Percentiles rank a stretch among this genome's conserved stretches.
Evolutionary conservation across 2,888 invertebrate genomes (phyloP).

Genomic region (Pristionchus arcanus): DNA sequence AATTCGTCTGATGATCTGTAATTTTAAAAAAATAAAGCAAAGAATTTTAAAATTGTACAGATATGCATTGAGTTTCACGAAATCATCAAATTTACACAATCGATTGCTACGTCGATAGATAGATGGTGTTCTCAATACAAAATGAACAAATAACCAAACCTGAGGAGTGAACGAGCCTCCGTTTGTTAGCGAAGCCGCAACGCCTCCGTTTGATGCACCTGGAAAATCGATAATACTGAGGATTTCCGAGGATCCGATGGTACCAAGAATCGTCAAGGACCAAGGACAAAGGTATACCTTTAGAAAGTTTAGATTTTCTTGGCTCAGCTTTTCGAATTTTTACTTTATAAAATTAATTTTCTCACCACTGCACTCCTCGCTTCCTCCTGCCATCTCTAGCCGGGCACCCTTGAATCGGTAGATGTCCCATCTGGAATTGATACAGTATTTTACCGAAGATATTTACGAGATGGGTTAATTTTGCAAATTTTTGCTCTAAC

Average conservation of each 20-base stretch:
- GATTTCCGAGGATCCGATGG: too few relatives aligned
- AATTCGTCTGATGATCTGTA: not conserved
- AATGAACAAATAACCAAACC: not conserved
- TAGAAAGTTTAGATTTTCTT: too few relatives aligned
- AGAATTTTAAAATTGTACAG: not conserved
- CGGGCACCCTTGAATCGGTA: constrained; percentile 61
- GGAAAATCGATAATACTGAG: not conserved
- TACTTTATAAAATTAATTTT: not conserved
- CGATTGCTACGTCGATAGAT: too few relatives aligned
- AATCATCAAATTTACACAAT: not conserved
- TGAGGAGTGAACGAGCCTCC: constrained; percentile 43
- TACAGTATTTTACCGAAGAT: too few relatives aligned
- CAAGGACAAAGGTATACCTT: too few relatives aligned
- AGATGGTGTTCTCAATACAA: too few relatives aligned
- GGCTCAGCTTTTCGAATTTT: too few relatives aligned
- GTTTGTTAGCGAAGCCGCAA: not conserved
- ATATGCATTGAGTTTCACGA: not conserved
- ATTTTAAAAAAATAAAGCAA: too few relatives aligned
- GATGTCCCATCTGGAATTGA: constrained; percentile 60
- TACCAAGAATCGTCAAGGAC: too few relatives aligned
- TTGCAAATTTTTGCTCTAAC: too few relatives aligned
- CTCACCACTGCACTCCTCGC: constrained; percentile 41
- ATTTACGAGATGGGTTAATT: too few relatives aligned
- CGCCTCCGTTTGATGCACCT: not conserved
- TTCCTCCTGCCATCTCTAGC: constrained; percentile 56